Percentiles rank a stretch among this genome's conserved stretches.
Evolutionary conservation across 92 coral and sea anemone species (phyloP).

Genomic region (Micromussa lordhowensis): DNA sequence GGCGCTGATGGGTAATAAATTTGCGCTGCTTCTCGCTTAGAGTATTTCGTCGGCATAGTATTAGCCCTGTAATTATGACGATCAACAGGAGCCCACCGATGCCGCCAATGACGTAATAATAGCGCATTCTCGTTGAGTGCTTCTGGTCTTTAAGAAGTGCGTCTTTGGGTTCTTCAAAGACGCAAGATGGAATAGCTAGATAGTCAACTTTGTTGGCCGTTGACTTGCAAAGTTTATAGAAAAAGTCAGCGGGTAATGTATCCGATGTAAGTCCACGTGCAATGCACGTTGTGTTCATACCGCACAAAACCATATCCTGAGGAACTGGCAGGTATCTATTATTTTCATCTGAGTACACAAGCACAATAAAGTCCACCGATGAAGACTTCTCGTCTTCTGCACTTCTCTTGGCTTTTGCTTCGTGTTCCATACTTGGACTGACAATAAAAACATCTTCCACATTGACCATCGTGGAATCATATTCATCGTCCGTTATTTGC

Average conservation of each 20-base stretch:
- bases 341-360: not conserved
- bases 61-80: constrained; percentile 40
- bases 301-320: constrained; percentile 10
- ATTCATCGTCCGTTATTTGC: constrained; percentile 34
- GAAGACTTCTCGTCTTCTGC: not conserved
- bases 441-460: constrained; percentile 57
- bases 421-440: constrained; percentile 3
- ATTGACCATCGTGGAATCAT: constrained; percentile 8
- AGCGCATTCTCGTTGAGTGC: not conserved
- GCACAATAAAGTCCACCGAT: constrained; percentile 14
- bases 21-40: constrained; percentile 25
- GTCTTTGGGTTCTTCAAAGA: constrained; percentile 9
- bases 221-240: not conserved
- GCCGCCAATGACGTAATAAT: constrained; percentile 57
- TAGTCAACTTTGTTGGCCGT: not conserved
- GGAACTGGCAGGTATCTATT: not conserved
- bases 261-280: not conserved
- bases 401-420: constrained; percentile 22
- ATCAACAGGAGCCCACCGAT: constrained; percentile 55
- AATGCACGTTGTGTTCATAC: constrained; percentile 20
- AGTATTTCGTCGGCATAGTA: constrained; percentile 49
- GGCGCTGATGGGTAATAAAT: not conserved
- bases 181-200: not conserved
- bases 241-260: not conserved
- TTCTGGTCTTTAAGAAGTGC: not conserved